These are phyloP conservation scores for Helogale parvula DNA, from an alignment of 2,113 vertebrate genomes.

Conservation along the genomic window DNA sequence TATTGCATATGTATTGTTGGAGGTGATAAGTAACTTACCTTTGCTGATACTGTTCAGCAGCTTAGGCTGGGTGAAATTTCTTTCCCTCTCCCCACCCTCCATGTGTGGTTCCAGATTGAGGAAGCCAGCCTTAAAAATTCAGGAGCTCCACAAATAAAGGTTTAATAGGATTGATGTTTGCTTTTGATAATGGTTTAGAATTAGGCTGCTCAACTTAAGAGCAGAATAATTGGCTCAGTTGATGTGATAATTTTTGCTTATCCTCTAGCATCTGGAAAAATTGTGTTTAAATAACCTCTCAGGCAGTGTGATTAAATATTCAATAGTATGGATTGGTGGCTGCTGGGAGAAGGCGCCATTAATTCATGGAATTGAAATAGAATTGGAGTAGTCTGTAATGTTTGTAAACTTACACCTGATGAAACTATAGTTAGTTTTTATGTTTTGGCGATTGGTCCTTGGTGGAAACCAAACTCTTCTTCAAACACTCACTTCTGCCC, in stretches of 20 bases:
- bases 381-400: not conserved
- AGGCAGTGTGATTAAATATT: slow-evolving; percentile 50
- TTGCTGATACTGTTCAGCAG: not conserved
- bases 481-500: not conserved
- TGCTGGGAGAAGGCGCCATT: slow-evolving; percentile 10
- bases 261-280: not conserved
- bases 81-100: not conserved
- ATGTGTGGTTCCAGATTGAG: not conserved
- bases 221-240: not conserved
- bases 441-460: not conserved
- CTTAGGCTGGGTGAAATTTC: not conserved
- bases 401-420: not conserved
- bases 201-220: not conserved
- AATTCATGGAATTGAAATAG: not conserved
- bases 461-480: not conserved
- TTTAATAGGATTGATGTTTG: slow-evolving; percentile 13
- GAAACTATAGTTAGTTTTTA: not conserved
- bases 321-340: not conserved
- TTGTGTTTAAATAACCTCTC: slow-evolving; percentile 35
- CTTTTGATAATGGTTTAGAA: slow-evolving; percentile 41
- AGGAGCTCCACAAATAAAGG: not conserved
- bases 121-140: not conserved
- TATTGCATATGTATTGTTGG: not conserved
- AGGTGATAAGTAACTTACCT: not conserved
- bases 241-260: slow-evolving; percentile 26